Conservation (phyloP, 2,888 invertebrate genomes). For the Drosophila tripunctata region DNA sequence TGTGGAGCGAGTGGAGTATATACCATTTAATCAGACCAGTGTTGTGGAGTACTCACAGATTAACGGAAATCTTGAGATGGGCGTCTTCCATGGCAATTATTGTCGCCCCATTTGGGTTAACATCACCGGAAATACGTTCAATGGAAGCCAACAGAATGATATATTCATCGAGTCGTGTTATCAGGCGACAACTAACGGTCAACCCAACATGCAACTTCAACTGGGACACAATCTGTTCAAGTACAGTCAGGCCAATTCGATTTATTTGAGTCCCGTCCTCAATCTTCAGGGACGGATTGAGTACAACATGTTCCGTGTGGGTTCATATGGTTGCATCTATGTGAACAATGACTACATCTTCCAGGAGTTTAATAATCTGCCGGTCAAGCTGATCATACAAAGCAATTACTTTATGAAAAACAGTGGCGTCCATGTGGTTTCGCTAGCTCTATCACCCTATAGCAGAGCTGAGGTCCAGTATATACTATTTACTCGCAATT, state of each 20-base stretch:
- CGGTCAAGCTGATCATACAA: slow-evolving; percentile 89
- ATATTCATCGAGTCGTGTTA: slow-evolving; percentile 94
- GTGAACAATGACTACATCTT: slow-evolving; percentile 89
- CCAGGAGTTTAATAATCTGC: slow-evolving; percentile 92
- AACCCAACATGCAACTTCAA: slow-evolving; percentile 87
- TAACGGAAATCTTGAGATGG: slow-evolving; percentile 93
- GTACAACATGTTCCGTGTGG: slow-evolving; percentile 94
- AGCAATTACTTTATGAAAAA: slow-evolving; percentile 96
- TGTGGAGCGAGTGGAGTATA: slow-evolving; percentile 87
- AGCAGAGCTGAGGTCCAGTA: slow-evolving; percentile 92
- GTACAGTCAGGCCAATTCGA: slow-evolving; percentile 89
- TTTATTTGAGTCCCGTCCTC: slow-evolving; percentile 92
- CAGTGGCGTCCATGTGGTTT: slow-evolving; percentile 93
- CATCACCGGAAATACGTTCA: slow-evolving; percentile 96
- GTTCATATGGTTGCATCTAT: slow-evolving; percentile 92
- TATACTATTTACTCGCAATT: slow-evolving; percentile 94
- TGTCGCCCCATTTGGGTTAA: slow-evolving; percentile 94
- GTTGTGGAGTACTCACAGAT: slow-evolving; percentile 94
- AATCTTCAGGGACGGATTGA: slow-evolving; percentile 92
- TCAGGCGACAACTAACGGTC: slow-evolving; percentile 84
- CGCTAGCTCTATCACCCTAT: slow-evolving; percentile 94
- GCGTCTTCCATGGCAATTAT: slow-evolving; percentile 96
- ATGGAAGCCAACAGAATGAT: slow-evolving; percentile 90
- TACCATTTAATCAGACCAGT: slow-evolving; percentile 93
- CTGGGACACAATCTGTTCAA: slow-evolving; percentile 94